Evolutionary conservation across 2,888 invertebrate genomes (phyloP).

Genomic region (Harpagoxenus sublaevis): DNA sequence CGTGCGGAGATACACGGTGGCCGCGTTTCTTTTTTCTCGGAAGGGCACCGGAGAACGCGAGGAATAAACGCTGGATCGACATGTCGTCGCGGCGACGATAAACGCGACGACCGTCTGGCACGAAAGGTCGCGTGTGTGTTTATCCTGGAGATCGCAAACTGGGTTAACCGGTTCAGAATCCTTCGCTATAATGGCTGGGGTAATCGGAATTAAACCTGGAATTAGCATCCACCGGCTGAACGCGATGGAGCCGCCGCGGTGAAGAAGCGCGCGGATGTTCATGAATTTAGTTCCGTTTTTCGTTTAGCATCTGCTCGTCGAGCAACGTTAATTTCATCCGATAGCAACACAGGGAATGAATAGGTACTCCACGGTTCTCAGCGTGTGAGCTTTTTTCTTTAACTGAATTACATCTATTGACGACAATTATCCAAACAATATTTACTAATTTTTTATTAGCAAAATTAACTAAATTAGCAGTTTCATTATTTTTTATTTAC

Average conservation of each 20-base stretch:
- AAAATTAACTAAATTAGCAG: neutral
- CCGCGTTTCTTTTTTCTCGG: conserved; percentile 5
- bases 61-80: conserved; percentile 35
- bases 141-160: conserved; percentile 67
- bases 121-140: conserved; percentile 83
- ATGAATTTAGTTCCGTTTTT: conserved; percentile 25
- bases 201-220: conserved; percentile 66
- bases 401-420: neutral
- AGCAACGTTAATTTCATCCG: conserved; percentile 26
- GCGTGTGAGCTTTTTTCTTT: neutral
- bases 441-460: neutral
- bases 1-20: neutral
- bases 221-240: conserved; percentile 31
- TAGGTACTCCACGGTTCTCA: neutral
- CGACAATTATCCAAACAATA: neutral
- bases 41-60: conserved; percentile 15
- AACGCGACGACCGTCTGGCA: conserved; percentile 76
- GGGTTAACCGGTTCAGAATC: conserved; percentile 71
- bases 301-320: conserved; percentile 6
- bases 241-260: neutral
- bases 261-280: conserved; percentile 16
- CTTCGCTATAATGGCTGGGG: conserved; percentile 60
- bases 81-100: conserved; percentile 51
- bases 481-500: neutral
- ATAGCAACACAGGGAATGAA: neutral